phyloP scores from a whole-genome alignment of 2,888 invertebrate species.

The Silvanus unidentatus region DNA sequence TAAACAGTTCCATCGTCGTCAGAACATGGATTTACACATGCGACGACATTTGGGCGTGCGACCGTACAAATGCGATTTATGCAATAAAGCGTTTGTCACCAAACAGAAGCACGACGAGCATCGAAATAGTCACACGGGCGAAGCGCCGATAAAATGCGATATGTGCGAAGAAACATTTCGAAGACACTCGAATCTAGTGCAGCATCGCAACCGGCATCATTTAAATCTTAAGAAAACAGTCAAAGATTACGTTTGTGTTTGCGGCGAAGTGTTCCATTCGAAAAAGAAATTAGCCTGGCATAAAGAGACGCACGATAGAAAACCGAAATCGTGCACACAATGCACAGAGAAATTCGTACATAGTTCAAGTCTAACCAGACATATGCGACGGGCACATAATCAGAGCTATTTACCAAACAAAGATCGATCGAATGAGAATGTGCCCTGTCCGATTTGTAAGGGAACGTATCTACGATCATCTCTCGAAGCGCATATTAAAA shows the following conservation, averaged over 20 bases:
- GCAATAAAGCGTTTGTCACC: slow-evolving; percentile 76
- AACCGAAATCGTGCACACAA: slow-evolving; percentile 76
- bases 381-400: slow-evolving; percentile 76
- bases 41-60: slow-evolving; percentile 74
- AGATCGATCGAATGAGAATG: slow-evolving; percentile 59
- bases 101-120: slow-evolving; percentile 78
- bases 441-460: slow-evolving; percentile 73
- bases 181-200: slow-evolving; percentile 77
- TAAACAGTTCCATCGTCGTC: slow-evolving; percentile 63
- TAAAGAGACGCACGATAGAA: slow-evolving; percentile 72
- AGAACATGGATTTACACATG: slow-evolving; percentile 70
- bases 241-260: slow-evolving; percentile 50
- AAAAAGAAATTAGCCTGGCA: slow-evolving; percentile 82
- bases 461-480: slow-evolving; percentile 71
- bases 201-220: slow-evolving; percentile 76
- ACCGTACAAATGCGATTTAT: slow-evolving; percentile 62
- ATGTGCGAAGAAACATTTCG: slow-evolving; percentile 75
- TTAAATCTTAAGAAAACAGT: slow-evolving; percentile 63
- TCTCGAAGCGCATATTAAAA: slow-evolving; percentile 71
- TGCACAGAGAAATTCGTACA: slow-evolving; percentile 86
- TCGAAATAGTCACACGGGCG: slow-evolving; percentile 76
- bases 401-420: slow-evolving; percentile 63
- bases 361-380: slow-evolving; percentile 73
- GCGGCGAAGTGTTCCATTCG: slow-evolving; percentile 77
- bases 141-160: slow-evolving; percentile 73